These are phyloP conservation scores for Aradus depressus DNA, from an alignment of 2,888 invertebrate species.

Conservation along the genomic window DNA sequence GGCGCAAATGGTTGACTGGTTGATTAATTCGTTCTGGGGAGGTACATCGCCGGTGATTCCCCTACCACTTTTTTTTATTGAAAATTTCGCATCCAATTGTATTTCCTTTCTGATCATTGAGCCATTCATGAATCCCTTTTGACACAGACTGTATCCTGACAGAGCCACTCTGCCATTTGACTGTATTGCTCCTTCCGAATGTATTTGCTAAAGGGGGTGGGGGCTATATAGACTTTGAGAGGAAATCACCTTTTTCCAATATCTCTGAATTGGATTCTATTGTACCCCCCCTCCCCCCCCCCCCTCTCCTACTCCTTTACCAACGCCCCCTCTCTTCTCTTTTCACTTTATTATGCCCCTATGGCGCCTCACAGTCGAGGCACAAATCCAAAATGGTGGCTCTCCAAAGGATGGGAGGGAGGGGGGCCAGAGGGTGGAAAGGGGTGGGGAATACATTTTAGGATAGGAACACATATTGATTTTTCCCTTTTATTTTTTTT, in stretches of 20 bases:
- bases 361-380: slow-evolving; percentile 8
- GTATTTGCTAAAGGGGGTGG: slow-evolving; percentile 6
- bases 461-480: slow-evolving; percentile 14
- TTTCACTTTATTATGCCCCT: slow-evolving; percentile 13
- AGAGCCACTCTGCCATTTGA: too few species aligned
- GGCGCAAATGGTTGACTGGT: too few species aligned
- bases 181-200: too few species aligned
- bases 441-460: slow-evolving; percentile 7
- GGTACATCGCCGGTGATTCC: too few species aligned
- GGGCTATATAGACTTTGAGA: too few species aligned
- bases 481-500: slow-evolving; percentile 5
- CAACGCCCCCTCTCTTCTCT: not conserved
- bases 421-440: slow-evolving; percentile 5
- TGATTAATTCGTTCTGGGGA: too few species aligned
- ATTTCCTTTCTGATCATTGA: too few species aligned
- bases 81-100: too few species aligned
- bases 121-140: too few species aligned
- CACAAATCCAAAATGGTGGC: slow-evolving; percentile 13
- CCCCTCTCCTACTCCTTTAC: not conserved
- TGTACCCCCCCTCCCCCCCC: slow-evolving; percentile 8
- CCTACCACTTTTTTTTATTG: too few species aligned
- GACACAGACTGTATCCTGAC: too few species aligned
- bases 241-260: slow-evolving; percentile 17
- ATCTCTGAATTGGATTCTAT: slow-evolving; percentile 12
- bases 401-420: slow-evolving; percentile 1